phyloP scores from a whole-genome alignment of 2,888 invertebrate genomes.

The Isoperla grammatica region DNA sequence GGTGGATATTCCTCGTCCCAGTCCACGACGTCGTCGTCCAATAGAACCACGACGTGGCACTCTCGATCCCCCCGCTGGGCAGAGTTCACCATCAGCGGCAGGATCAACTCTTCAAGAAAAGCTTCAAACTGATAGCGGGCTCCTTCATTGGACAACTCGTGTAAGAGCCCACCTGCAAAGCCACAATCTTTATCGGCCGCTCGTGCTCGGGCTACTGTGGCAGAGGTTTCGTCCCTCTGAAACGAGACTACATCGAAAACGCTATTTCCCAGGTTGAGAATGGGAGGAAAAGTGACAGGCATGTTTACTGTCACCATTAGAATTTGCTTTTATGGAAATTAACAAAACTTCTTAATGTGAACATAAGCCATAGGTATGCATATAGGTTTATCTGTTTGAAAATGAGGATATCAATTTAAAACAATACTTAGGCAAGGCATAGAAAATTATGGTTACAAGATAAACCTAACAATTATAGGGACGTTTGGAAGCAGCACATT shows the following conservation, averaged over 20 bases:
- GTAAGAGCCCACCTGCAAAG: slow-evolving; percentile 77
- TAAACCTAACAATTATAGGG: no score
- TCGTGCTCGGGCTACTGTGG: not conserved
- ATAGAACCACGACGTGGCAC: slow-evolving; percentile 92
- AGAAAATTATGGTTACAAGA: no score
- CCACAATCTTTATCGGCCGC: not conserved
- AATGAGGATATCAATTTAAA: no score
- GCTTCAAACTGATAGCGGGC: slow-evolving; percentile 94
- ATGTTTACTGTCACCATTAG: no score
- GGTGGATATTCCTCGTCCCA: slow-evolving; percentile 99
- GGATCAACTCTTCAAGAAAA: slow-evolving; percentile 89
- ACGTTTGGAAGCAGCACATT: no score
- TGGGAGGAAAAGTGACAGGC: no score
- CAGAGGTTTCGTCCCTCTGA: not conserved
- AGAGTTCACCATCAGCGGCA: slow-evolving; percentile 94
- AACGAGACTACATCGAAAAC: not conserved
- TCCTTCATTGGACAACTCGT: slow-evolving; percentile 99
- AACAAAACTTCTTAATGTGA: no score
- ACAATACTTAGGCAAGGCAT: no score
- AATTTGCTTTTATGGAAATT: no score
- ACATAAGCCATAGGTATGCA: no score
- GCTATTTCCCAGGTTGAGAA: not conserved
- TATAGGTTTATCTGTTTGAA: no score
- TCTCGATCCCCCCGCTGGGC: slow-evolving; percentile 94
- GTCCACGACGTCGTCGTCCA: slow-evolving; percentile 93